Evolutionary conservation across 2,113 vertebrate genomes (phyloP), one percentile per base, ranked within the genome.

Genomic region (Xenopus laevis): DNA sequence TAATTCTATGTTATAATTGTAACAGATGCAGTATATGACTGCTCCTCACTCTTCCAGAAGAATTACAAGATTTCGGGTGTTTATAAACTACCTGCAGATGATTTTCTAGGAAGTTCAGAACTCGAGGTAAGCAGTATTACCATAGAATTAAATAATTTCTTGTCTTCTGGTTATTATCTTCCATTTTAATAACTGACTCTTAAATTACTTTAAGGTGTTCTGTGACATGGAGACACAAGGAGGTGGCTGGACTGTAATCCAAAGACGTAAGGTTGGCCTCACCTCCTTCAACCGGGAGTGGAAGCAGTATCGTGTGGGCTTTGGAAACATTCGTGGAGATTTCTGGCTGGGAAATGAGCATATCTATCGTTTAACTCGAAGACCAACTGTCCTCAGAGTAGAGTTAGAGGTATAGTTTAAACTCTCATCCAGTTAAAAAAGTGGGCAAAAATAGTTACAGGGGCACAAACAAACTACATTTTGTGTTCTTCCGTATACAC

Each of bases 311-410:
- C 95, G 84, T 78, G 90, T 83, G 13, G 97, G 97, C 46, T 99
- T 99, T 77, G 97, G 97, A 72, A 93, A 91, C 71, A 91, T 93
- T 72, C 92, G 89, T 0, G 97, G 97, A 61, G 97, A 99, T 81
- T 99, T 99, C 84, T 99, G 97, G 97, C 87, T 99, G 13, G 97
- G 97, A 74, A 99, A 98, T 1, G 95, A 98, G 50, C 87, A 98
- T 65, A 95, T 99, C 89, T 95, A 94, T 79, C 91, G 96, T 27
- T 87, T 99, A 45, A 93, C 95, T 17, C 86, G 92, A 57, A 93
- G 95, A 64, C 95, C 96, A n/a, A 97, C 88, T 10, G 79, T 87
- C 74, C 91, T 99, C 13, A 85, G 94, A 13, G 93, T 98, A 59
- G 97, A 98, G 77, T 45, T 99, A 80, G 95, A 98, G 94, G 97